phyloP scores from a whole-genome alignment of 2,797 vertebrate genomes.

The Acestrorhynchus altus region DNA sequence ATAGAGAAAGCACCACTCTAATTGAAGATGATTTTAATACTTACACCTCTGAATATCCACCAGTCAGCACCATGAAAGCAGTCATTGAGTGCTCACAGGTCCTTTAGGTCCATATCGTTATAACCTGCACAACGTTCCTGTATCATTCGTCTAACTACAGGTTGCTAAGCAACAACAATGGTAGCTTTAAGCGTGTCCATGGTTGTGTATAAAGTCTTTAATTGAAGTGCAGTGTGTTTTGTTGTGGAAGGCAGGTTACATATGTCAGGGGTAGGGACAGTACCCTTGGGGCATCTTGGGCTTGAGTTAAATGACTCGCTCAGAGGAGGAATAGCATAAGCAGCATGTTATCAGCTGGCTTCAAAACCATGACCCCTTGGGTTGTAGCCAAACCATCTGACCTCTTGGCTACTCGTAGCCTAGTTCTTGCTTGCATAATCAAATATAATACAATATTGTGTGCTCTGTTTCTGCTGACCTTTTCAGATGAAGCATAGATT shows the following conservation, averaged over 20 bases:
- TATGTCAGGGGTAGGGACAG: background rate
- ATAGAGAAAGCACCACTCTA: too few species aligned
- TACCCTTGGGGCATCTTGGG: background rate
- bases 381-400: background rate
- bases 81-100: too few species aligned
- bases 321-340: background rate
- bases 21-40: too few species aligned
- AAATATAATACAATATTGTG: slow-evolving; percentile 10
- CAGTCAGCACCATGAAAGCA: too few species aligned
- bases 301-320: slow-evolving; percentile 5
- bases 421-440: slow-evolving; percentile 4
- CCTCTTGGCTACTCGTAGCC: background rate
- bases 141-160: too few species aligned
- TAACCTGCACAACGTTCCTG: too few species aligned
- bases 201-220: background rate
- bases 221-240: slow-evolving; percentile 1
- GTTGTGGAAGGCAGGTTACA: background rate
- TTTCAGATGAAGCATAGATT: background rate
- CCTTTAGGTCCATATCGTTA: too few species aligned
- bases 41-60: too few species aligned
- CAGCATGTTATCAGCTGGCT: background rate
- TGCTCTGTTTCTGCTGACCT: slow-evolving; percentile 11
- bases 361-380: slow-evolving; percentile 2
- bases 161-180: too few species aligned
- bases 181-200: too few species aligned